A percentile compares a stretch with the other conserved stretches of the same genome.
Evolutionary conservation across 1,140 invertebrate genomes (phyloP).

Genomic region (Formica exsecta): DNA sequence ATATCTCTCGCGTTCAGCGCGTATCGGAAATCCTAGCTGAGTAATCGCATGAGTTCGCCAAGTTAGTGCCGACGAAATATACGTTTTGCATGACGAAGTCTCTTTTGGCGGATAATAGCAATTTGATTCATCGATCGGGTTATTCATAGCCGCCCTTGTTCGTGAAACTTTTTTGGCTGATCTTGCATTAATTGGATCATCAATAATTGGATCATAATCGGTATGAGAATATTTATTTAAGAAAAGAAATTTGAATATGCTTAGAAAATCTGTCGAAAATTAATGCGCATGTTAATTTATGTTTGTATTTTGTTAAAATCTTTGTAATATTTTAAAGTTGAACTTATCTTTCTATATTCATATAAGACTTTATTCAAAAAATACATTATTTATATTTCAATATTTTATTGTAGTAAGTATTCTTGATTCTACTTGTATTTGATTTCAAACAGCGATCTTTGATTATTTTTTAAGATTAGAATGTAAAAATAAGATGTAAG

Average conservation of each 20-base stretch:
- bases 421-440: background rate
- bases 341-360: background rate
- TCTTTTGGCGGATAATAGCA: background rate
- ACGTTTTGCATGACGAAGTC: background rate
- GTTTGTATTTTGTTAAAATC: background rate
- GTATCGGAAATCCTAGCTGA: background rate
- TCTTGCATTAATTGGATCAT: background rate
- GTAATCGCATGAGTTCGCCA: background rate
- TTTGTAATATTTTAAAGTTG: background rate
- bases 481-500: background rate
- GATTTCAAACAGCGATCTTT: background rate
- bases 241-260: background rate
- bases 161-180: background rate
- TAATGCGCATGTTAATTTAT: background rate
- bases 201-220: background rate
- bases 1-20: slow-evolving; percentile 4
- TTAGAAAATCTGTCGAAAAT: background rate
- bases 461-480: background rate
- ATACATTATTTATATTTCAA: background rate
- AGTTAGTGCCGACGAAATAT: slow-evolving; percentile 9
- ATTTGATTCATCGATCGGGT: background rate
- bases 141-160: background rate
- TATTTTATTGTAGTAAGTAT: background rate
- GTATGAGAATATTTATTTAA: background rate
- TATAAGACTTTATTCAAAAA: background rate